Evolutionary conservation across 2,888 invertebrate species (phyloP).

Genomic region (Empis stercorea): DNA sequence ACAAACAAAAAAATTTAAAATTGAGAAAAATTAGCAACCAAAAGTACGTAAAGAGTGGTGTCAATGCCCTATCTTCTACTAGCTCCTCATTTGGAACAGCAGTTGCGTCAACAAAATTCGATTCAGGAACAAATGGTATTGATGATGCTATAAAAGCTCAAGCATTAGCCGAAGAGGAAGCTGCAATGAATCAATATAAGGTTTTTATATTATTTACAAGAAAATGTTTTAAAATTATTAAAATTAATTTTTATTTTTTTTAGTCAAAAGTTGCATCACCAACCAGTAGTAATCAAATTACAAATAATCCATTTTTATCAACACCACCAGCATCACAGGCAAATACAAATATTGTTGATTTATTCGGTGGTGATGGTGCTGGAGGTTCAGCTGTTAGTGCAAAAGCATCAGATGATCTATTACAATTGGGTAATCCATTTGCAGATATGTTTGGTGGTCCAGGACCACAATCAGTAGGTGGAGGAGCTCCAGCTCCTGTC

Average conservation of each 20-base stretch:
- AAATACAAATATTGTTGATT: slow-evolving; percentile 58
- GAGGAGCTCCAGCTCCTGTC: slow-evolving; percentile 24
- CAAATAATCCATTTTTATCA: slow-evolving; percentile 69
- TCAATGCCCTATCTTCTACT: slow-evolving; percentile 76
- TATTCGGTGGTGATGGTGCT: slow-evolving; percentile 47
- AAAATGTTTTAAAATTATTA: background rate
- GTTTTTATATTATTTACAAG: slow-evolving; percentile 37
- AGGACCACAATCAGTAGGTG: slow-evolving; percentile 29
- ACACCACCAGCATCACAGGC: slow-evolving; percentile 46
- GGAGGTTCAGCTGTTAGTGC: slow-evolving; percentile 35
- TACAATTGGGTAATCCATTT: slow-evolving; percentile 84
- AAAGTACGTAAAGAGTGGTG: slow-evolving; percentile 80
- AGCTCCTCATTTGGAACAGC: slow-evolving; percentile 79
- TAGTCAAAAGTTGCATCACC: slow-evolving; percentile 71
- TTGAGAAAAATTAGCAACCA: slow-evolving; percentile 53
- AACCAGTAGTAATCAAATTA: slow-evolving; percentile 42
- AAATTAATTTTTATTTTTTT: slow-evolving; percentile 11
- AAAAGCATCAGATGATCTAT: slow-evolving; percentile 78
- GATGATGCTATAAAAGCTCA: slow-evolving; percentile 77
- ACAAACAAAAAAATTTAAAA: slow-evolving; percentile 15
- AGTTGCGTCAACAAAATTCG: slow-evolving; percentile 59
- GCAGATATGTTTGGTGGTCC: slow-evolving; percentile 64
- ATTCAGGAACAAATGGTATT: slow-evolving; percentile 57
- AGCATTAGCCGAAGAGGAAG: slow-evolving; percentile 91
- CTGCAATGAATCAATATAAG: slow-evolving; percentile 91